phyloP scores from a whole-genome alignment of 1,140 invertebrate species.

The Caenorhabditis inopinata region DNA sequence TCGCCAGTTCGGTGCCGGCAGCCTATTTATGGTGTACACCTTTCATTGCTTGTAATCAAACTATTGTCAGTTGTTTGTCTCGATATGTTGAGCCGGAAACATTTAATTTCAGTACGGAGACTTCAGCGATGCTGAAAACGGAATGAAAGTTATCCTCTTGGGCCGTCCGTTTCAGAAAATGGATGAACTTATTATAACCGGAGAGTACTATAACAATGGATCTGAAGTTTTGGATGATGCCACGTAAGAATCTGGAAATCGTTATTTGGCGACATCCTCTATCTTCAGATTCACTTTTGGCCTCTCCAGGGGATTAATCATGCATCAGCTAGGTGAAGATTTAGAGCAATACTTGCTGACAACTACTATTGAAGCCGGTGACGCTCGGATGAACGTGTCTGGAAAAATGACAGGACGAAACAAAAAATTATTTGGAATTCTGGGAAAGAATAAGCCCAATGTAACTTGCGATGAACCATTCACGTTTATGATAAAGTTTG shows the following conservation, averaged over 20 bases:
- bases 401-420: neutral
- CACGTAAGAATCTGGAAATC: neutral
- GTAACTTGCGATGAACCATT: neutral
- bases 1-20: neutral
- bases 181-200: neutral
- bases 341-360: neutral
- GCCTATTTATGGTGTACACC: conserved; percentile 7
- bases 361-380: neutral
- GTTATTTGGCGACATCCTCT: neutral
- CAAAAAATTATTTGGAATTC: neutral
- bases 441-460: neutral
- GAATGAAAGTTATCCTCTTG: conserved; percentile 11
- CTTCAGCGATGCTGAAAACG: conserved; percentile 1
- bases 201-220: conserved; percentile 21
- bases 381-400: neutral
- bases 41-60: conserved; percentile 5
- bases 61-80: neutral
- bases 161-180: conserved; percentile 12
- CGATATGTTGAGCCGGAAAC: neutral
- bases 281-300: conserved; percentile 8
- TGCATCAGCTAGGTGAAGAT: neutral
- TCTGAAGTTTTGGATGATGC: neutral
- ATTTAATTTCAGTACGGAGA: neutral
- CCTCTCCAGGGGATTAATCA: neutral
- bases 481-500: neutral